Percentiles rank a stretch among this genome's conserved stretches.
These are phyloP conservation scores for Camponotus floridanus DNA, from an alignment of 1,140 invertebrate species.

Conservation along the genomic window DNA sequence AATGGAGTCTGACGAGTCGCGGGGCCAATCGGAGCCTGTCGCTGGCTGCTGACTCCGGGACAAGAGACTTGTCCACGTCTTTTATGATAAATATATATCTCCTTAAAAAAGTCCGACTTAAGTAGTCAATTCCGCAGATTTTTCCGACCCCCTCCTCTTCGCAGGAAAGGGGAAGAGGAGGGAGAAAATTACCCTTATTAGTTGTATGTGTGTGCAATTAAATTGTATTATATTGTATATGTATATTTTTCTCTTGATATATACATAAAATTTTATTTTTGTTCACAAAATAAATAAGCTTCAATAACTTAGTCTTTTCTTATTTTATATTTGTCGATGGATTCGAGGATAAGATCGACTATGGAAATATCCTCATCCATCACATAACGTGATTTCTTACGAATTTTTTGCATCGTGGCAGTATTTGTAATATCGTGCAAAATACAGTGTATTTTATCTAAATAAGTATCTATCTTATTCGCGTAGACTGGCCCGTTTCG, in stretches of 20 bases:
- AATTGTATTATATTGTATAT: neutral
- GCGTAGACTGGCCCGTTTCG: conserved; percentile 79
- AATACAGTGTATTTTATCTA: conserved; percentile 83
- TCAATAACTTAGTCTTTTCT: conserved; percentile 39
- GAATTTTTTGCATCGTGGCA: conserved; percentile 35
- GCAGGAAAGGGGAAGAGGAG: too few species aligned
- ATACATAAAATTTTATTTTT: conserved; percentile 16
- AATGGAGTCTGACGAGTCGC: too few species aligned
- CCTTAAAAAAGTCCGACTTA: too few species aligned
- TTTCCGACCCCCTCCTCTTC: too few species aligned
- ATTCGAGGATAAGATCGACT: conserved; percentile 77
- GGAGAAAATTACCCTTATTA: too few species aligned
- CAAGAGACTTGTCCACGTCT: too few species aligned
- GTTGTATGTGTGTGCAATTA: too few species aligned
- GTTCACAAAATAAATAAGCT: conserved; percentile 29
- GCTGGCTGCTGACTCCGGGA: too few species aligned
- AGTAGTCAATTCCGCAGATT: too few species aligned
- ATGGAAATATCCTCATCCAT: conserved; percentile 79
- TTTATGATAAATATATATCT: too few species aligned
- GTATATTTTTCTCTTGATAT: neutral
- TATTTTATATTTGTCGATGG: conserved; percentile 47
- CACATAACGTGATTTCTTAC: conserved; percentile 67
- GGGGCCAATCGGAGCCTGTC: too few species aligned
- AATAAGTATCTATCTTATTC: conserved; percentile 86
- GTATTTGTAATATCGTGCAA: conserved; percentile 64